Evolutionary conservation across 2,888 invertebrate species (phyloP), one percentile per base, ranked within the genome.

Genomic region (Volucella inflata): DNA sequence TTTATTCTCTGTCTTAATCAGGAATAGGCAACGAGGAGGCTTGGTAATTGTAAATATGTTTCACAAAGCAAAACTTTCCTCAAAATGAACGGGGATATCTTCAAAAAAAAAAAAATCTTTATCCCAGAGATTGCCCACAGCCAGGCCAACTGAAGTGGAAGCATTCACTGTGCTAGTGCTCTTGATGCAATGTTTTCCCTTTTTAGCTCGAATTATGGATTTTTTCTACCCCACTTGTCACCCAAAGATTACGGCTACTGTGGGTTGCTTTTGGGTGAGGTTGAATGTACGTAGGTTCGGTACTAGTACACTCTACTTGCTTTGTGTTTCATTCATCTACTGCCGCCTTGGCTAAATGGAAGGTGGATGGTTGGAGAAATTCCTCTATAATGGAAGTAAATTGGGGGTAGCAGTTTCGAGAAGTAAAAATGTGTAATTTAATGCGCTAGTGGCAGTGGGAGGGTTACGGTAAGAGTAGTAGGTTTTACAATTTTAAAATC

Each of bases 371-470:
- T 62, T 11, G 10, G 36, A 72, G 42, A 12, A 44, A 30, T 44
- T 44, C n/a, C n/a, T 44, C 44, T 8, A 44, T 11, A 44, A 44
- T 44, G 44, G 1, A 44, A 44, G 30, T 30, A 30, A 30, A 30
- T 30, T 30, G 30, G 30, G 30, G 30, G 30, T 30, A 30, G 30
- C 30, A 30, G 30, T 30, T 30, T 30, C 6, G 2, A 46, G 42
- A 30, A 30, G 42, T 30, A 42, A 42, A 50, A 76, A 76, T 50
- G 40, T 76, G 75, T 21, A 65, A 65, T 75, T 75, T 57, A 75
- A 65, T 65, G 75, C 75, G 40, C 12, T 14, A 4, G 48, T 17
- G 65, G 17, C 6, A 6, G 30, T 30, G 30, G 30, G 6, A 30
- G 1, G 30, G 30, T 30, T 30, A 6, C 30, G 30, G 30, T 6